These are phyloP conservation scores for Sminthurides aquaticus DNA, from an alignment of 2,888 invertebrate genomes.

Conservation along the genomic window DNA sequence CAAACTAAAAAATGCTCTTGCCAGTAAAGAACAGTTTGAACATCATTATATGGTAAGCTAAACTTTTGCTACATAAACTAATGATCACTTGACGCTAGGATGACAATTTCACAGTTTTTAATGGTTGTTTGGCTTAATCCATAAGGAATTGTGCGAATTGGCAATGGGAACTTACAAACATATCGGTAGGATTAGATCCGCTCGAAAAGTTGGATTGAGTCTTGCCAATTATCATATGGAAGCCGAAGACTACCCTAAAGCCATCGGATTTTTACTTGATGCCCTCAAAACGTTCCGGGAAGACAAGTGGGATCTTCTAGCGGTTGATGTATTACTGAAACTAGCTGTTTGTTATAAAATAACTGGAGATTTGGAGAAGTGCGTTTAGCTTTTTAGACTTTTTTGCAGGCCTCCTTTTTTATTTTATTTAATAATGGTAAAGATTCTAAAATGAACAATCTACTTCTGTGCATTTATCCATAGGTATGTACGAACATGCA, in stretches of 20 bases:
- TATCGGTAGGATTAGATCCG: constrained; percentile 69
- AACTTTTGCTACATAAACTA: too few species aligned
- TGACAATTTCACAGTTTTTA: too few species aligned
- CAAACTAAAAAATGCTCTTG: constrained; percentile 78
- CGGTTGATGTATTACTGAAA: constrained; percentile 73
- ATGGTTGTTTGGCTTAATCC: too few species aligned
- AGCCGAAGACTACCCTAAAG: constrained; percentile 75
- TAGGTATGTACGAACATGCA: constrained; percentile 69
- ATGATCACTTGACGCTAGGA: not conserved
- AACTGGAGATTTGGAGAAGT: constrained; percentile 68
- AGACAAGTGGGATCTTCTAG: constrained; percentile 79
- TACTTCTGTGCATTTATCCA: constrained; percentile 6
- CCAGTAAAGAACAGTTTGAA: constrained; percentile 79
- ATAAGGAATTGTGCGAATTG: constrained; percentile 83
- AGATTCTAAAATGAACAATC: not conserved
- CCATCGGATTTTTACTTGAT: constrained; percentile 79
- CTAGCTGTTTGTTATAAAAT: constrained; percentile 75
- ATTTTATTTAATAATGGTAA: not conserved
- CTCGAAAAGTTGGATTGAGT: constrained; percentile 71
- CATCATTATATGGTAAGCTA: constrained; percentile 74
- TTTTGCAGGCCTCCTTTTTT: not conserved
- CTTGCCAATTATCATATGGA: constrained; percentile 84
- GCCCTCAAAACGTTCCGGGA: constrained; percentile 75
- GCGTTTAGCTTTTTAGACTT: constrained; percentile 37
- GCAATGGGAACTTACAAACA: constrained; percentile 96